A percentile compares a stretch with the other conserved stretches of the same genome.
Evolutionary conservation across 2,797 vertebrate genomes (phyloP).

Genomic region (Euthynnus affinis): DNA sequence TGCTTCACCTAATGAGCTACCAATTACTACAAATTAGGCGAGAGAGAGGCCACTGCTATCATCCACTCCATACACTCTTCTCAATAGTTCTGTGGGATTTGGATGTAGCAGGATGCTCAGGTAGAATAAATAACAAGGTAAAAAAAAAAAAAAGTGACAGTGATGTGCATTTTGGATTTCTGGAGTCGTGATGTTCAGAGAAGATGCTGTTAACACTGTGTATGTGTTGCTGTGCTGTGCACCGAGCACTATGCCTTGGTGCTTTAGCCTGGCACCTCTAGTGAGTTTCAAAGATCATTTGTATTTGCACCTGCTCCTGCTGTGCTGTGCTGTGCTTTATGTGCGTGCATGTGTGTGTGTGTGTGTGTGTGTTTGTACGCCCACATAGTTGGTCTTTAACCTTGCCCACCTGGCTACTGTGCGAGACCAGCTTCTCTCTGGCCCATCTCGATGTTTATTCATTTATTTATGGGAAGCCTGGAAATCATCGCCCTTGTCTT

Average conservation of each 20-base stretch:
- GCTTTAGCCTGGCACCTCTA: constrained; percentile 67
- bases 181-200: constrained; percentile 65
- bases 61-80: constrained; percentile 73
- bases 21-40: constrained; percentile 89
- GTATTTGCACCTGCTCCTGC: constrained; percentile 79
- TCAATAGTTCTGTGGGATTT: constrained; percentile 72
- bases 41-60: constrained; percentile 80
- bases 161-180: constrained; percentile 64
- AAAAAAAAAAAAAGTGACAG: constrained; percentile 27
- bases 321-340: constrained; percentile 30
- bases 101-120: constrained; percentile 61
- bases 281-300: constrained; percentile 78
- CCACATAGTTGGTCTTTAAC: constrained; percentile 82
- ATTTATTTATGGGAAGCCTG: constrained; percentile 86
- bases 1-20: constrained; percentile 87
- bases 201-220: constrained; percentile 61
- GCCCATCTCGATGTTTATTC: constrained; percentile 88
- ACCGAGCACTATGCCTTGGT: constrained; percentile 50
- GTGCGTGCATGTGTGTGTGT: constrained; percentile 22
- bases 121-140: constrained; percentile 71
- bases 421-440: constrained; percentile 75
- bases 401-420: constrained; percentile 83
- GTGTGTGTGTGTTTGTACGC: constrained; percentile 60
- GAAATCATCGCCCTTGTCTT: constrained; percentile 80
- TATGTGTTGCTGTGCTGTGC: constrained; percentile 60